Conservation (phyloP, 2,888 invertebrate genomes). For the Leptinotarsa haldemani region DNA sequence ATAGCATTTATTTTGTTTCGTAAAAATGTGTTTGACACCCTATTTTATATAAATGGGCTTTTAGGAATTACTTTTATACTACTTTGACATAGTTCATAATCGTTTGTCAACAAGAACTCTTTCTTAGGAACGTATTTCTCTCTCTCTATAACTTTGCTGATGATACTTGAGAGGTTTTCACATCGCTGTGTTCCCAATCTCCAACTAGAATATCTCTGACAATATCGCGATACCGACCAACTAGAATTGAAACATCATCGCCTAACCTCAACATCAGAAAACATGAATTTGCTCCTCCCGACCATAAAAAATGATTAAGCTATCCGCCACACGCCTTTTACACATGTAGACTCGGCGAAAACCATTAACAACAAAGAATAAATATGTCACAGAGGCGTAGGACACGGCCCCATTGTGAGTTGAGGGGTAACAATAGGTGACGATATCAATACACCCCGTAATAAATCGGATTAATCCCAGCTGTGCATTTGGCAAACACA, state of each 20-base stretch:
- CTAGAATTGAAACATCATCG: slow-evolving; percentile 42
- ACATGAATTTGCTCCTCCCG: slow-evolving; percentile 24
- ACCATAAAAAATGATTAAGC: slow-evolving; percentile 53
- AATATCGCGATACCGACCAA: too few species aligned
- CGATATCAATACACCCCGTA: slow-evolving; percentile 58
- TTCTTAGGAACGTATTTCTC: too few species aligned
- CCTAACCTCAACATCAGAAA: slow-evolving; percentile 43
- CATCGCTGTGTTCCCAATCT: too few species aligned
- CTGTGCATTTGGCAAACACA: slow-evolving; percentile 64
- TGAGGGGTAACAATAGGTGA: slow-evolving; percentile 51
- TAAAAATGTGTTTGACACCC: too few species aligned
- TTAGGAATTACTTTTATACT: too few species aligned
- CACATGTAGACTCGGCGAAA: slow-evolving; percentile 60
- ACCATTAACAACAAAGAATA: slow-evolving; percentile 55
- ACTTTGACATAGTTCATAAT: too few species aligned
- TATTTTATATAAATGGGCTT: too few species aligned
- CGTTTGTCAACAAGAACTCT: too few species aligned
- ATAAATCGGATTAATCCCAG: slow-evolving; percentile 66
- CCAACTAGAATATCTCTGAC: too few species aligned
- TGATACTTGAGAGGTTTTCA: too few species aligned
- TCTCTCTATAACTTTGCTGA: too few species aligned
- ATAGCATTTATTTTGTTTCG: too few species aligned
- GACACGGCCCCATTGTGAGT: slow-evolving; percentile 50
- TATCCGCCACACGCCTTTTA: slow-evolving; percentile 60
- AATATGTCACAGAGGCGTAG: slow-evolving; percentile 58